Conservation (phyloP, 2,113 vertebrate genomes). For the Onychostoma macrolepis region DNA sequence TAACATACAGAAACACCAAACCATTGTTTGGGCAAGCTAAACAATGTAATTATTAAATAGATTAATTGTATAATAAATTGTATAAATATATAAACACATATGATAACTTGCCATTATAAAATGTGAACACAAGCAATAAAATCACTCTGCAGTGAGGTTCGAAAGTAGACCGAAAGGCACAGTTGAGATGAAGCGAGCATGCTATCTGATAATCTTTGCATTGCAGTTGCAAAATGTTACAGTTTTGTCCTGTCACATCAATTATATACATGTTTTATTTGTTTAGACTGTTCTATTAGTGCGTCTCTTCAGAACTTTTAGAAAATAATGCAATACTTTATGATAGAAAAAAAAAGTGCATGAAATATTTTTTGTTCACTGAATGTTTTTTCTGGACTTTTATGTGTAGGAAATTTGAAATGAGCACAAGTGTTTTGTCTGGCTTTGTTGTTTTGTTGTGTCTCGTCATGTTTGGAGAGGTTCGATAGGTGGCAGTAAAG, state of each 20-base stretch:
- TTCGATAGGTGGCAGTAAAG: constrained; percentile 15
- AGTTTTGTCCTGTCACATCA: not conserved
- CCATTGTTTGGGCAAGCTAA: not conserved
- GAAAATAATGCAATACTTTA: not conserved
- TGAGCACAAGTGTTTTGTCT: not conserved
- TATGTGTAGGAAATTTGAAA: not conserved
- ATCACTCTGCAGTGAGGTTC: too few species aligned
- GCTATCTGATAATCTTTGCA: not conserved
- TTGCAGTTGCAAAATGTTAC: too few species aligned
- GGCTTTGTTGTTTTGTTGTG: not conserved
- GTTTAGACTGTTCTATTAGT: not conserved
- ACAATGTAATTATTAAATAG: too few species aligned
- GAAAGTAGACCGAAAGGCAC: not conserved
- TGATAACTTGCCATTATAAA: too few species aligned
- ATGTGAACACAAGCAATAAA: too few species aligned
- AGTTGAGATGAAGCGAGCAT: not conserved
- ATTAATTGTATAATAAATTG: too few species aligned
- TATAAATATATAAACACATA: too few species aligned
- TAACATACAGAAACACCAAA: not conserved
- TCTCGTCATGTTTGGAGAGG: not conserved
- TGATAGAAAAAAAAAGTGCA: not conserved
- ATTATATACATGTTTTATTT: not conserved
- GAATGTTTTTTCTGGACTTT: not conserved
- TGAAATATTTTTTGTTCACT: not conserved
- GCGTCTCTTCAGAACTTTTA: not conserved